Base-by-base conservation (phyloP, 2,797 vertebrate genomes). In the Pipistrellus pipistrellus region DNA sequence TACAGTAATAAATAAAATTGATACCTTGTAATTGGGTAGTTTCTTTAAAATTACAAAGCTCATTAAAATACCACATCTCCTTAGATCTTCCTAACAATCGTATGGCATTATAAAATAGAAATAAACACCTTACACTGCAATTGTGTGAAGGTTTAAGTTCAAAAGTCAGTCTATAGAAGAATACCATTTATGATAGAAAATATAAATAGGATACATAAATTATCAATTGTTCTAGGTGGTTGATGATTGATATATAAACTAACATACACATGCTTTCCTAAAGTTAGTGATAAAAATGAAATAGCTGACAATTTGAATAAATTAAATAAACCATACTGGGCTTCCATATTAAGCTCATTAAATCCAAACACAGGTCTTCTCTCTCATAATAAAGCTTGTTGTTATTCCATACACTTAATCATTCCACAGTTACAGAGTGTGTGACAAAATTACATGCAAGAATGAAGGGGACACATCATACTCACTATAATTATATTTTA, bases 1-100 rank as follows among this genome's bases (percentile, higher is more conserved):
- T 92, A 83, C 20, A 57, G 75, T 90, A 95, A 95, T 90, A 96
- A 96, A 85, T 64, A 96, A 93, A 95, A 96, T 91, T 94, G 84
- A 83, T 92, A 83, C 48, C 71, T 69, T 64, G 32, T 55, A 94
- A 81, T 86, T 92, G 71, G 2, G 75, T 88, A 46, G 21, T 75
- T 89, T 91, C 59, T 92, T 84, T 64, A 90, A 95, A 90, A 87
- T 90, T 85, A 83, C 57, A 93, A 78, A 88, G 62, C 30, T 57
- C 46, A 84, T 88, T 85, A n/a, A 82, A 32, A 75, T 35, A 62
- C 6, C 51, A 80, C n/a, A 80, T 88, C 25, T 91, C 53, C 20
- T 25, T 86, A 59, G 55, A 82, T 95, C 25, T 82, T 85, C 27
- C 59, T 93, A 94, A 93, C 13, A 94, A 96, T 21, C 38, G 10